Evolutionary conservation across 2,888 invertebrate genomes (phyloP), one percentile per base, ranked within the genome.

Genomic region (Macrosoma leucophasiata): DNA sequence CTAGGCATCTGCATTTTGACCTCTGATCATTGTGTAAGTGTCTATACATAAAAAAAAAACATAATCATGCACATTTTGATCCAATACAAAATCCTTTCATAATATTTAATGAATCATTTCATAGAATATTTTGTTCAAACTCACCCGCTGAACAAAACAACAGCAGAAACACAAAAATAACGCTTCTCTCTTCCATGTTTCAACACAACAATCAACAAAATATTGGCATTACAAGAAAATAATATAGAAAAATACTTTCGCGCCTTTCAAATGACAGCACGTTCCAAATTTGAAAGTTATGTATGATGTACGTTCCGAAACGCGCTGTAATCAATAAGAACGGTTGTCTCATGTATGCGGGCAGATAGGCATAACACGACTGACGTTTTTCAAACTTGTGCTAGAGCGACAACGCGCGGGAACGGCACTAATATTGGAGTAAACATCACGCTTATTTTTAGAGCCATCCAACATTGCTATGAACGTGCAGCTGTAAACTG

Each of bases 381-480:
- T 60, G 60, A 50, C 55, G 54, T 48, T 52, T n/a, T n/a, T 41
- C 44, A 41, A 35, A 48, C 50, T 46, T 49, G 40, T 48, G 52
- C 46, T 50, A 47, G 48, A 48, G 36, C 50, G 54, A 53, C 55
- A 47, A 39, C 46, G 49, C 47, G 52, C 48, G 43, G 43, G 56
- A 59, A 58, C 55, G 51, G 53, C 46, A 55, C 57, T 53, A 47
- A 48, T 49, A 43, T 43, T 48, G 46, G 45, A 44, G 51, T 61
- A 57, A 62, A 61, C 62, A 62, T 61, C 62, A 62, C 46, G 51
- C 55, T 61, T 62, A 62, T 62, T 60, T 61, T 61, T 62, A 62
- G 62, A 52, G 44, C 39, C 27, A 43, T 50, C 43, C 50, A 50
- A 50, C 50, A 49, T 44, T 43, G 43, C 34, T 39, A 41, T 32